phyloP scores from a whole-genome alignment of 2,888 invertebrate species.

The Endomychus coccineus region DNA sequence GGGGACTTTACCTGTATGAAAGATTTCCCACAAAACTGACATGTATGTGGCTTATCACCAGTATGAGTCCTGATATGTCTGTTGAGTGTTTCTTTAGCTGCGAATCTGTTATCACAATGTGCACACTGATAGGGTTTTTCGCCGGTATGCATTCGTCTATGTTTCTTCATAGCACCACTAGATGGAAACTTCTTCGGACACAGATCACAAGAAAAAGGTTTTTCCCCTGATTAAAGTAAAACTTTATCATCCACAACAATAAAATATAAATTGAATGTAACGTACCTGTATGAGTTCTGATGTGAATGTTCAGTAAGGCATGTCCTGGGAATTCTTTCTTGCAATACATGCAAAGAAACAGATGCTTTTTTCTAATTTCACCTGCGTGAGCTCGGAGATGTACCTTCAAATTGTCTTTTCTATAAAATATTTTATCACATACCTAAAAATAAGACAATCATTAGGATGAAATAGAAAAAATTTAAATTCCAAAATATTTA shows the following conservation, averaged over 20 bases:
- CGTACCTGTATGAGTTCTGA: slow-evolving; percentile 61
- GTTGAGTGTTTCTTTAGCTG: slow-evolving; percentile 67
- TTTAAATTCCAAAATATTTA: slow-evolving; percentile 1
- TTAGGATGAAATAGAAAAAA: neutral
- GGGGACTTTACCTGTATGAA: slow-evolving; percentile 71
- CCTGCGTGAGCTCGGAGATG: slow-evolving; percentile 64
- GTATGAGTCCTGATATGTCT: slow-evolving; percentile 46
- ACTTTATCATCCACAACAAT: slow-evolving; percentile 1
- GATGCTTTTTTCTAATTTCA: slow-evolving; percentile 48
- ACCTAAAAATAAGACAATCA: slow-evolving; percentile 43
- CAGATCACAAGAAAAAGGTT: slow-evolving; percentile 62
- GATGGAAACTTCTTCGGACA: slow-evolving; percentile 69
- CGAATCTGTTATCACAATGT: slow-evolving; percentile 70
- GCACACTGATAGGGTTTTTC: slow-evolving; percentile 54
- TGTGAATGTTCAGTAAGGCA: slow-evolving; percentile 55
- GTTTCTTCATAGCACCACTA: slow-evolving; percentile 69
- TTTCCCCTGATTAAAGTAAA: slow-evolving; percentile 34
- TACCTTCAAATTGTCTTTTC: slow-evolving; percentile 66
- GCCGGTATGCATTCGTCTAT: slow-evolving; percentile 51
- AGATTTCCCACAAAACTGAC: slow-evolving; percentile 64
- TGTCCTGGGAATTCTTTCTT: slow-evolving; percentile 58
- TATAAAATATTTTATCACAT: slow-evolving; percentile 55
- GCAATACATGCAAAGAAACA: slow-evolving; percentile 58
- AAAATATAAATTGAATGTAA: neutral
- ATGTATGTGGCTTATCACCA: slow-evolving; percentile 54